Percentiles rank a stretch among this genome's conserved stretches.
phyloP scores from a whole-genome alignment of 2,797 vertebrate species.

The Jordanella pulchra region DNA sequence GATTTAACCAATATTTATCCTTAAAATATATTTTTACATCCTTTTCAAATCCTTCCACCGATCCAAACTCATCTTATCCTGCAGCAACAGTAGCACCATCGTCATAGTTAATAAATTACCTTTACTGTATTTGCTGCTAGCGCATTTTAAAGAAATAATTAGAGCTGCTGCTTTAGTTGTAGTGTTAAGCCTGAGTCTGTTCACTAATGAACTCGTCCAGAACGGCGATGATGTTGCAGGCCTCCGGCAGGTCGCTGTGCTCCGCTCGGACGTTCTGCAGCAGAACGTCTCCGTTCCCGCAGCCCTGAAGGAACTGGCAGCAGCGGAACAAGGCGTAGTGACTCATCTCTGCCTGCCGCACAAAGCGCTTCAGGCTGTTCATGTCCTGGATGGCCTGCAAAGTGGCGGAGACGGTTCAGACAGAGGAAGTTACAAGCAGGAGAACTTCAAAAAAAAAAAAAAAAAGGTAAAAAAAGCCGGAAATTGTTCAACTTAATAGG shows the following conservation, averaged over 20 bases:
- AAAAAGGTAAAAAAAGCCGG: neutral
- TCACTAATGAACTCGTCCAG: constrained; percentile 94
- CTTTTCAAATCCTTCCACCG: constrained; percentile 10
- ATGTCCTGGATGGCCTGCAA: constrained; percentile 96
- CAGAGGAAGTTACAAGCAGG: neutral
- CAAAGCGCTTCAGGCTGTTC: constrained; percentile 96
- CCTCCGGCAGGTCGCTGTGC: constrained; percentile 91
- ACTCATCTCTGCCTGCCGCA: constrained; percentile 96
- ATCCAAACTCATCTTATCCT: neutral
- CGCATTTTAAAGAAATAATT: neutral
- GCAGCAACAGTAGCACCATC: neutral
- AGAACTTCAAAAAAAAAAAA: constrained; percentile 1
- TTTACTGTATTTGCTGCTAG: constrained; percentile 1
- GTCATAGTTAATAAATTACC: constrained; percentile 3
- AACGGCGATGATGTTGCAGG: constrained; percentile 89
- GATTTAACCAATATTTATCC: neutral
- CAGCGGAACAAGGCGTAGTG: constrained; percentile 97
- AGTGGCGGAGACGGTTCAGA: neutral
- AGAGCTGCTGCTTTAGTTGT: constrained; percentile 20
- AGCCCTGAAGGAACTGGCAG: constrained; percentile 93
- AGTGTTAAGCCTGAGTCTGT: constrained; percentile 64
- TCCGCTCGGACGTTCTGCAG: constrained; percentile 92
- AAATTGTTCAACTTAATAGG: neutral
- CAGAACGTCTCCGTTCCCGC: constrained; percentile 92
- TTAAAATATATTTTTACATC: neutral